Evolutionary conservation across 1,140 invertebrate species (phyloP), one percentile per base, ranked within the genome.

Genomic region (Scaptodrosophila lebanonensis): DNA sequence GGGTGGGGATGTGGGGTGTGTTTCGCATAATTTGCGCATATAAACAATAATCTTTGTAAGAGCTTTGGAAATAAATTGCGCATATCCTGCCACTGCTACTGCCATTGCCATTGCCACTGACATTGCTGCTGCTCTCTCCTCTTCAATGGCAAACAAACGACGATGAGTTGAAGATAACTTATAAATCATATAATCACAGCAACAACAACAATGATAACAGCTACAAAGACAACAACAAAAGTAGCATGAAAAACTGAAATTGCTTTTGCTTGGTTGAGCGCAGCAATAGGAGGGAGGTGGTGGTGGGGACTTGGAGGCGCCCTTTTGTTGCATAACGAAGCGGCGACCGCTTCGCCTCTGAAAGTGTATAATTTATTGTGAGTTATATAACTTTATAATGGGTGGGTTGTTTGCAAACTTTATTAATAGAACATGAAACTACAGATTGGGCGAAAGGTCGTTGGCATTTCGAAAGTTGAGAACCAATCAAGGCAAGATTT

Each of bases 181-280:
- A 83, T 82, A 82, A 82, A 82, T 82, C 76, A 83, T 82, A 61
- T 82, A 75, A 82, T 82, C 75, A 83, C 66, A 76, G 66, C 65
- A 54, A 47, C 44, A 49, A 47, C 18, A 70, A 54, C 44, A 73
- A 39, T 44, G 58, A 30, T 39, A 53, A 42, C 43, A 51, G 49
- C 45, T 54, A 40, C 30, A 63, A 52, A 33, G 25, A 36, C 36
- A 52, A 38, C 38, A 38, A 25, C 11, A 40, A 17, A 30, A 68
- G 44, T 48, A 59, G 36, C 64, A 73, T 73, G 73, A 79, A 79
- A 77, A 77, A 69, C 73, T 79, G 75, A 82, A 79, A 79, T 79
- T 79, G 73, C 73, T 79, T 79, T 66, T 59, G 51, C 35, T 64
- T 27, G 13, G 44, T 30, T 13, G 27, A 52, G 18, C 38, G 32